Conservation (phyloP, 1,140 invertebrate genomes). For the Ylistrum balloti region DNA sequence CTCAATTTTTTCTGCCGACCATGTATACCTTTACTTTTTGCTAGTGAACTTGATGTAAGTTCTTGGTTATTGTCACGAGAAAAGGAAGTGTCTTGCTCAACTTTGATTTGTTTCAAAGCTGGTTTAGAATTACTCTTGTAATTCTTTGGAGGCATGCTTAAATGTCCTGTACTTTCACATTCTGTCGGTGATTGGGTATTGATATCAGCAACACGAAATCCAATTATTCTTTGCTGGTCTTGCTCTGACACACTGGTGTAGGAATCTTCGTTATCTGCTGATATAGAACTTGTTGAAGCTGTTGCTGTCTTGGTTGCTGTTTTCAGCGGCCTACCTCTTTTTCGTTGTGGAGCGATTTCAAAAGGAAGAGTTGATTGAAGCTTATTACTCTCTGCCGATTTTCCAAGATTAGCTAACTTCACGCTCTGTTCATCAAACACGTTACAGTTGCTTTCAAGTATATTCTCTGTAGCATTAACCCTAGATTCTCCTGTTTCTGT, state of each 20-base stretch:
- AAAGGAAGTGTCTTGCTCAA: constrained; percentile 7
- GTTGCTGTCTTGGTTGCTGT: neutral
- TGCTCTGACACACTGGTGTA: neutral
- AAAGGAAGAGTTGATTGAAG: neutral
- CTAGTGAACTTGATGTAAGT: neutral
- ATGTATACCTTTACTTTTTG: neutral
- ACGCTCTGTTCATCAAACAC: neutral
- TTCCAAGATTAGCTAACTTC: neutral
- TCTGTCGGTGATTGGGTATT: neutral
- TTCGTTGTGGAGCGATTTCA: neutral
- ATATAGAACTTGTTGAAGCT: neutral
- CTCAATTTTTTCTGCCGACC: neutral
- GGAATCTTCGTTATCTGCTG: neutral
- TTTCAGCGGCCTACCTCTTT: neutral
- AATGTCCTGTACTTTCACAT: neutral
- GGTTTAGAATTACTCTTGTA: neutral
- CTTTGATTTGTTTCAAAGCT: neutral
- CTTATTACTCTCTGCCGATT: neutral
- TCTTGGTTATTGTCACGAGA: neutral
- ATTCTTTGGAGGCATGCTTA: neutral
- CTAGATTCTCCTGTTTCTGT: neutral
- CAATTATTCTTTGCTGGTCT: neutral
- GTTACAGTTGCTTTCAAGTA: neutral
- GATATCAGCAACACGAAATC: neutral
- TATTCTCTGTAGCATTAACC: neutral